Percentiles rank a stretch among this genome's conserved stretches.
phyloP scores from a whole-genome alignment of 2,888 invertebrate species.

The Encarsia formosa region DNA sequence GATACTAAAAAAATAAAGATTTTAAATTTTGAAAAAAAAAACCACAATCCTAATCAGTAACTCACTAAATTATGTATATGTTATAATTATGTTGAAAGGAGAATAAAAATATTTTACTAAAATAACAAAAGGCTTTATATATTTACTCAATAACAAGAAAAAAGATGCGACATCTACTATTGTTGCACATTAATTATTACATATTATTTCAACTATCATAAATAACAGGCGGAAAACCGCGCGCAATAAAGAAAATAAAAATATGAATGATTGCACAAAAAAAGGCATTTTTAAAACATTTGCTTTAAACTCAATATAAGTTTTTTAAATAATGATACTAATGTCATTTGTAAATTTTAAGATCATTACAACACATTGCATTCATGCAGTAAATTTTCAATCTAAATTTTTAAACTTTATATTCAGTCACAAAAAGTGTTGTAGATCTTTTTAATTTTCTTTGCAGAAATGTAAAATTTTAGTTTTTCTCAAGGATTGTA shows the following conservation, averaged over 20 bases:
- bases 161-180: slow-evolving; percentile 24
- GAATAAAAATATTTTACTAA: not conserved
- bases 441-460: too few species aligned
- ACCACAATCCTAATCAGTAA: too few species aligned
- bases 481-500: too few species aligned
- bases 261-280: slow-evolving; percentile 27
- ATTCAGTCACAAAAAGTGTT: too few species aligned
- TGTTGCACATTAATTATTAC: slow-evolving; percentile 25
- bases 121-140: slow-evolving; percentile 26
- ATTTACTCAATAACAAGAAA: slow-evolving; percentile 27
- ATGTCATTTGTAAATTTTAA: slow-evolving; percentile 26
- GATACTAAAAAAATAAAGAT: too few species aligned
- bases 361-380: too few species aligned
- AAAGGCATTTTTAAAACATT: slow-evolving; percentile 10
- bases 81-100: too few species aligned
- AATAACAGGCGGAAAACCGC: slow-evolving; percentile 22
- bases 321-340: slow-evolving; percentile 16
- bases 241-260: slow-evolving; percentile 21
- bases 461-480: too few species aligned
- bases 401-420: too few species aligned
- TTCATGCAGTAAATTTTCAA: too few species aligned
- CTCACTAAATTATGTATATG: too few species aligned
- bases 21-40: too few species aligned
- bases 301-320: slow-evolving; percentile 4
- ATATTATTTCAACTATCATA: slow-evolving; percentile 22